A percentile compares a stretch with the other conserved stretches of the same genome.
Conservation (phyloP, 2,797 vertebrate genomes). For the Arnoldichthys spilopterus region DNA sequence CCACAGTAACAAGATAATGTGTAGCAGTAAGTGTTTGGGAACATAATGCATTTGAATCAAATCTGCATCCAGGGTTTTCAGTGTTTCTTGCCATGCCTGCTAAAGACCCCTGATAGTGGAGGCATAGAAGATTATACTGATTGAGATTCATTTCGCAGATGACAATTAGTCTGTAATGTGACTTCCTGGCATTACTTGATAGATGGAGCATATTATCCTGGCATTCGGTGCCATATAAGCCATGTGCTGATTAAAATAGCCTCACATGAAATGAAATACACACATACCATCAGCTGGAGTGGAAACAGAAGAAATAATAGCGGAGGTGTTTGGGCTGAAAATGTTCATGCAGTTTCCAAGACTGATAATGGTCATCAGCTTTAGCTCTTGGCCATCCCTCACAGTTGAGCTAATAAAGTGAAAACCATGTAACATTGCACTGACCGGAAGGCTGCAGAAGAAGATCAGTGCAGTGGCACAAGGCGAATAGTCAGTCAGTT, state of each 20-base stretch:
- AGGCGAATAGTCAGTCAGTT: neutral
- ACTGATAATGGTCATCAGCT: constrained; percentile 16
- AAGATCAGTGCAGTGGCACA: neutral
- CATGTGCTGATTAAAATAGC: neutral
- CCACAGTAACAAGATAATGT: no score
- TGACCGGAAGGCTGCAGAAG: neutral
- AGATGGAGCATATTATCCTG: neutral
- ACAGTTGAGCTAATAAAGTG: constrained; percentile 18
- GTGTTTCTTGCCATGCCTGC: neutral
- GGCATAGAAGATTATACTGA: neutral
- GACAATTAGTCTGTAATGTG: neutral
- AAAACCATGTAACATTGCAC: constrained; percentile 5
- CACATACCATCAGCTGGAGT: neutral
- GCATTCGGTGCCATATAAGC: neutral
- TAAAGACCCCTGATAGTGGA: neutral
- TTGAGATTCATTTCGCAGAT: neutral
- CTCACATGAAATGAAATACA: neutral
- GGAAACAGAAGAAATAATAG: neutral
- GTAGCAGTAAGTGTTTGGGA: neutral
- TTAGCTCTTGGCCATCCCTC: neutral
- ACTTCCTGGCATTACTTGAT: neutral
- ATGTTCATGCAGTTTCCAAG: constrained; percentile 5
- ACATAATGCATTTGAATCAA: neutral
- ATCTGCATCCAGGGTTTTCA: no score
- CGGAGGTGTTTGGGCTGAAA: neutral